These are phyloP conservation scores for Neosilurus hyrtlii DNA, from an alignment of 2,797 vertebrate species.

Conservation along the genomic window DNA sequence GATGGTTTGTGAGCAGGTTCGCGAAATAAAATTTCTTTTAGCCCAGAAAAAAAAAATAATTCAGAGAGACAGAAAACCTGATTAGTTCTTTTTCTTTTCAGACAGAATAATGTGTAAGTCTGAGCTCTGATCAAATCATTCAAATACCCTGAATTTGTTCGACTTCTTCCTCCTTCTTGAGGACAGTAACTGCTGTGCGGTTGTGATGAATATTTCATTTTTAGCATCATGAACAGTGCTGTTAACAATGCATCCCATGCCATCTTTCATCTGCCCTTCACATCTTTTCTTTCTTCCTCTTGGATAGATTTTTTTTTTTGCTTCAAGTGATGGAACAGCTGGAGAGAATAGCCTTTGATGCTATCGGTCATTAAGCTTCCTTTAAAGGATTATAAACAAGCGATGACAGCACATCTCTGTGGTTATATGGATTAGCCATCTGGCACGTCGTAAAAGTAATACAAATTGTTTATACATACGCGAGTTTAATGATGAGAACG, in stretches of 20 bases:
- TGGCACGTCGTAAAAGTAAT: slow-evolving; percentile 34
- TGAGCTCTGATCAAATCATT: not conserved
- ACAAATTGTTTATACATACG: slow-evolving; percentile 26
- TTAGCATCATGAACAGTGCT: not conserved
- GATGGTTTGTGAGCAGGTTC: not conserved
- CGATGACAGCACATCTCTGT: slow-evolving; percentile 17
- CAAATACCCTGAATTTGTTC: not conserved
- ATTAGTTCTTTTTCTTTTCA: not conserved
- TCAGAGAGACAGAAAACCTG: not conserved
- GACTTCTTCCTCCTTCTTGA: not conserved
- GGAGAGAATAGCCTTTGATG: slow-evolving; percentile 38
- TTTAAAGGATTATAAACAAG: slow-evolving; percentile 34
- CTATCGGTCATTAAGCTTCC: slow-evolving; percentile 28
- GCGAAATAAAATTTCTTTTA: not conserved
- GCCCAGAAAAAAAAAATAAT: not conserved
- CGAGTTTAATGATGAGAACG: not conserved
- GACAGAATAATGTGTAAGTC: not conserved
- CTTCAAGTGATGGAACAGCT: slow-evolving; percentile 25
- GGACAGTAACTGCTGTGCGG: not conserved
- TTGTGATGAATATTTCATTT: slow-evolving; percentile 5
- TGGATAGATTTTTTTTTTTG: slow-evolving; percentile 13
- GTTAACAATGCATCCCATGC: not conserved
- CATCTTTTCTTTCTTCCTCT: slow-evolving; percentile 18
- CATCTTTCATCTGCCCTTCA: slow-evolving; percentile 41
- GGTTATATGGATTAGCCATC: slow-evolving; percentile 32